These are phyloP conservation scores for Elanus axillaris DNA, from an alignment of 2,113 vertebrate genomes.

Conservation along the genomic window DNA sequence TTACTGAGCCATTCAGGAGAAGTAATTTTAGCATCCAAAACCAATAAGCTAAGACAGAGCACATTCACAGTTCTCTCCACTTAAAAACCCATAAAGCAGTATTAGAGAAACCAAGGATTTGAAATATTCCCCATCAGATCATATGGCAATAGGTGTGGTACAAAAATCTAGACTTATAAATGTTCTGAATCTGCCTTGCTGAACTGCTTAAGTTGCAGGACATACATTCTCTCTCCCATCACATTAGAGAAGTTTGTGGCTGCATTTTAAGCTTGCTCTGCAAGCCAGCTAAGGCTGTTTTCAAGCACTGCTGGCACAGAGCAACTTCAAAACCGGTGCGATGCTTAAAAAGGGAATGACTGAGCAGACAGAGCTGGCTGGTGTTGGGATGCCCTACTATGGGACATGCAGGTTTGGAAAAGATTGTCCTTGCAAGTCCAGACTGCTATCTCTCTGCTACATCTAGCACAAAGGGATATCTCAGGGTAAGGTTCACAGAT, in stretches of 20 bases:
- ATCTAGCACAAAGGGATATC: neutral
- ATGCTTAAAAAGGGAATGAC: conserved; percentile 35
- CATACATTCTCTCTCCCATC: neutral
- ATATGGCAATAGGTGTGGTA: neutral
- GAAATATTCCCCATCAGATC: neutral
- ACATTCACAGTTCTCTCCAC: neutral
- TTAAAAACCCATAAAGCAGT: neutral
- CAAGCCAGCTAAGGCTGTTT: neutral
- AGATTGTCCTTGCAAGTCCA: neutral
- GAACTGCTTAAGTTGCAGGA: neutral
- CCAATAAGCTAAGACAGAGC: neutral
- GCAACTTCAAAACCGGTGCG: neutral
- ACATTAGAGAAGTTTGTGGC: neutral
- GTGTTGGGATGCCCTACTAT: neutral
- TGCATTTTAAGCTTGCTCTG: neutral
- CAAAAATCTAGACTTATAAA: neutral
- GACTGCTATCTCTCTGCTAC: neutral
- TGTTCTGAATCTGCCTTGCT: neutral
- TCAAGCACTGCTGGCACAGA: neutral
- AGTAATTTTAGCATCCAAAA: neutral
- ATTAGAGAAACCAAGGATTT: neutral
- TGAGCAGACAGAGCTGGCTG: neutral
- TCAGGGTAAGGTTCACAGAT: neutral
- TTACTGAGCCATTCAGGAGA: neutral
- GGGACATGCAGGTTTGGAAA: neutral